Base-by-base conservation (phyloP, 2,113 vertebrate species). In the Carassius gibelio region DNA sequence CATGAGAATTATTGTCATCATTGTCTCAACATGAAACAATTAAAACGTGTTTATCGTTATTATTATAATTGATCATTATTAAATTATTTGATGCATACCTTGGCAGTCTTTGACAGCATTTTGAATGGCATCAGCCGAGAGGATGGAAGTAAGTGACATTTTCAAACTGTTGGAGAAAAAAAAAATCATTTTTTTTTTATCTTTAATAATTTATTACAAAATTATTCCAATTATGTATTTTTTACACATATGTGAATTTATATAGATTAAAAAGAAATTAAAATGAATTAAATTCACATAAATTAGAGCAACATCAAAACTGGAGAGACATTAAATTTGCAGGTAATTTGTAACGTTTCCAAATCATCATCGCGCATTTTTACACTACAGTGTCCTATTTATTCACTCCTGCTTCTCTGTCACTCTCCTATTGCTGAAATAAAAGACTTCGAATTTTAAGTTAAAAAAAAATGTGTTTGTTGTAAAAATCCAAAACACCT, bases 21-120 rank as follows among this genome's bases (percentile, higher is more conserved):
- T 55, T 55, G 14, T 55, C n/a, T 23, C 15, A 23, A 84, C 62
- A 69, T 23, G 23, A 55, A 42, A 62, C 57, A 42, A 36, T 48
- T 52, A 1, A 8, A 68, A 15, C 57, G 52, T 82, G 10, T 48
- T 11, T 9, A 17, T 11, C 3, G 10, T 48, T 11, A 48, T 48
- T 48, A 62, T 81, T 11, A 48, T 48, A 11, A 62, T 81, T 48
- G 6, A 55, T 48, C 3, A 48, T 48, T 11, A 48, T 48, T 48
- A 3, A 0, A 13, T 42, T 2, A 21, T 36, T 84, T 62, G 34
- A 17, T 59, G 14, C 5, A 34, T 93, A 99, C 98, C 98, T 98
- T 97, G 96, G 94, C 97, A 99, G 92, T 98, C 97, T 91, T 96
- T 96, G 89, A 99, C 88, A 83, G 97, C 98, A 48, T 96, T 97